Evolutionary conservation across 2,888 invertebrate species (phyloP).

Genomic region (Cristatella mucedo): DNA sequence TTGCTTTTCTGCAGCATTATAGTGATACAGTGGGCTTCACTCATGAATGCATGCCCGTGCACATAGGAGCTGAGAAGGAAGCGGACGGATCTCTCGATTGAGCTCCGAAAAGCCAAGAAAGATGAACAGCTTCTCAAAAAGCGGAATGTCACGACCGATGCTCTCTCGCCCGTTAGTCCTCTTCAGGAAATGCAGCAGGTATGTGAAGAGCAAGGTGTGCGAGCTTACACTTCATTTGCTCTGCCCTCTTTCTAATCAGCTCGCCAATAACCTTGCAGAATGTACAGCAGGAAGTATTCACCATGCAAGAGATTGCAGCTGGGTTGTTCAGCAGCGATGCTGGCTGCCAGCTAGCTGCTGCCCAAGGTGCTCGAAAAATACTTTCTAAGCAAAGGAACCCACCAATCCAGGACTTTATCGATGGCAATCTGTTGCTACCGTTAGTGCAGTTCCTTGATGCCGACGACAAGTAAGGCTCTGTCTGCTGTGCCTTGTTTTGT

Average conservation of each 20-base stretch:
- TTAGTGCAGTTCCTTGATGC: slow-evolving; percentile 59
- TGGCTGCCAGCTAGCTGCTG: slow-evolving; percentile 50
- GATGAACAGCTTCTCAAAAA: slow-evolving; percentile 83
- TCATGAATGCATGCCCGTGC: no score
- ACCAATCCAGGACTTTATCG: slow-evolving; percentile 70
- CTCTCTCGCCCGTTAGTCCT: slow-evolving; percentile 29
- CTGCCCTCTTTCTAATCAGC: slow-evolving; percentile 13
- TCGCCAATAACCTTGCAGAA: no score
- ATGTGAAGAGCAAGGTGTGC: neutral
- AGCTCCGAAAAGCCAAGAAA: slow-evolving; percentile 76
- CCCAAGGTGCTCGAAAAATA: slow-evolving; percentile 67
- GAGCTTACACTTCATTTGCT: slow-evolving; percentile 10
- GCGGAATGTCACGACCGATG: slow-evolving; percentile 56
- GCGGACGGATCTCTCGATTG: slow-evolving; percentile 71
- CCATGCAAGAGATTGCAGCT: slow-evolving; percentile 54
- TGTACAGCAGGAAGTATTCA: no score
- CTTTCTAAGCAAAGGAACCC: slow-evolving; percentile 75
- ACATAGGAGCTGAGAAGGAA: slow-evolving; percentile 73
- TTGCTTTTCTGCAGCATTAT: no score
- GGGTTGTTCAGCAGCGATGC: slow-evolving; percentile 55
- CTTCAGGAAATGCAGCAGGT: slow-evolving; percentile 29
- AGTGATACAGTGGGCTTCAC: no score
- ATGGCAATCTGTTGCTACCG: slow-evolving; percentile 63
- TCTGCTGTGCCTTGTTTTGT: neutral
- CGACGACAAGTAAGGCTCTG: slow-evolving; percentile 50